Conservation (phyloP, 37 sponge, comb jelly and placozoan genomes). For the Oopsacas minuta region DNA sequence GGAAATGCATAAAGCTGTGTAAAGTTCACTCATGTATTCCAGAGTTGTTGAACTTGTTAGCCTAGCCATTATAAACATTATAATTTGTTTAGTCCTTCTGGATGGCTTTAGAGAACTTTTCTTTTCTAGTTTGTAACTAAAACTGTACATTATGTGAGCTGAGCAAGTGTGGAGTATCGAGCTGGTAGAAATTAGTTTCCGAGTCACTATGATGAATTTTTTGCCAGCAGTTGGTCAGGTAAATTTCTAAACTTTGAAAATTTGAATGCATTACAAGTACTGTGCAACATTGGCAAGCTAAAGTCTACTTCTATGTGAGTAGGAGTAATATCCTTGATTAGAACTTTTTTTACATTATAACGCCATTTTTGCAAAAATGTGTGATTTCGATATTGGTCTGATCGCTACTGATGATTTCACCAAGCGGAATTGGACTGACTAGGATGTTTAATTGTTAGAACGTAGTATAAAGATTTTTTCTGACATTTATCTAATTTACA, state of each 20-base stretch:
- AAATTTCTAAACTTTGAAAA: neutral
- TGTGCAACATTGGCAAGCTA: neutral
- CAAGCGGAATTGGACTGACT: neutral
- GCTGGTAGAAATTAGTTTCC: neutral
- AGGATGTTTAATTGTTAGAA: neutral
- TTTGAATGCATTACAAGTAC: neutral
- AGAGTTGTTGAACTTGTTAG: neutral
- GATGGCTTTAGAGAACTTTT: neutral
- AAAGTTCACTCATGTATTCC: neutral
- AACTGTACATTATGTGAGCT: neutral
- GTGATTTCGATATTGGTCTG: neutral
- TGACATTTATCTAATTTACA: neutral
- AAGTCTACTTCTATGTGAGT: neutral
- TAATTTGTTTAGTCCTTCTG: neutral
- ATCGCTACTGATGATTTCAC: neutral
- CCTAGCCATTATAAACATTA: neutral
- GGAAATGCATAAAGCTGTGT: neutral
- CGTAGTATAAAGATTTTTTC: neutral
- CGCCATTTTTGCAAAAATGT: neutral
- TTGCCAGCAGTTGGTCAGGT: neutral
- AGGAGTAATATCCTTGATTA: neutral
- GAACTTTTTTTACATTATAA: neutral
- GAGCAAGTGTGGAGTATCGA: neutral
- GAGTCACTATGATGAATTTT: neutral
- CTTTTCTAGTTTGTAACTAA: neutral